Evolutionary conservation across 2,797 vertebrate species (phyloP).

Genomic region (Girardinus metallicus): DNA sequence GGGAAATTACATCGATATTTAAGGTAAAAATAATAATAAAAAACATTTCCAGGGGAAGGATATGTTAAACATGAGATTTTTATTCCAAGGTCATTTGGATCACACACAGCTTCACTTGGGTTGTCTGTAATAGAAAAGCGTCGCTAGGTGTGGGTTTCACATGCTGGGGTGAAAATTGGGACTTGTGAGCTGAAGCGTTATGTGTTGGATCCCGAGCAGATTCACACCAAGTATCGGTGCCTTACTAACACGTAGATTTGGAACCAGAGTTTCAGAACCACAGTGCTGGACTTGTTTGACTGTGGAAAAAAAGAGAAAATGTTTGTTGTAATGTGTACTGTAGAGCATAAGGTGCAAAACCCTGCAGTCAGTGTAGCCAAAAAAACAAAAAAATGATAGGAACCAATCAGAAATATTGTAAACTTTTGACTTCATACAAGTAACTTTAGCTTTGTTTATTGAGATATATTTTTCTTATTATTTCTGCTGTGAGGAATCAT

Average conservation of each 20-base stretch:
- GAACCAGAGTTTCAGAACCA: constrained; percentile 23
- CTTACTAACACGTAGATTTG: neutral
- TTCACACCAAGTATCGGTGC: constrained; percentile 8
- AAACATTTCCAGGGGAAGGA: neutral
- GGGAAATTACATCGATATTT: constrained; percentile 8
- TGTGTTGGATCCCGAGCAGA: constrained; percentile 28
- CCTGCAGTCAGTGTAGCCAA: neutral
- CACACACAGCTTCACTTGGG: constrained; percentile 38
- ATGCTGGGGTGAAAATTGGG: constrained; percentile 78
- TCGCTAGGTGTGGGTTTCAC: constrained; percentile 43
- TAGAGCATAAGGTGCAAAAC: neutral
- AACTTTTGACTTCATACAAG: neutral
- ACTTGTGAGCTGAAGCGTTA: constrained; percentile 25
- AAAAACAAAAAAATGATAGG: neutral
- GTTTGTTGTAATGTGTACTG: neutral
- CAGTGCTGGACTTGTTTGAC: constrained; percentile 1
- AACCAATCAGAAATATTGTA: neutral
- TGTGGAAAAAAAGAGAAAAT: neutral
- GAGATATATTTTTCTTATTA: neutral
- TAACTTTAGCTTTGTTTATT: neutral
- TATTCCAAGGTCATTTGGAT: constrained; percentile 55
- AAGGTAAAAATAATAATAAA: neutral
- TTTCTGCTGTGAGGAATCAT: neutral
- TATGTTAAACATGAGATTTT: constrained; percentile 32
- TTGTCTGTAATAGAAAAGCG: constrained; percentile 69